Conservation (phyloP, 2,797 vertebrate genomes). For the Microctenopoma steveboyesi region DNA sequence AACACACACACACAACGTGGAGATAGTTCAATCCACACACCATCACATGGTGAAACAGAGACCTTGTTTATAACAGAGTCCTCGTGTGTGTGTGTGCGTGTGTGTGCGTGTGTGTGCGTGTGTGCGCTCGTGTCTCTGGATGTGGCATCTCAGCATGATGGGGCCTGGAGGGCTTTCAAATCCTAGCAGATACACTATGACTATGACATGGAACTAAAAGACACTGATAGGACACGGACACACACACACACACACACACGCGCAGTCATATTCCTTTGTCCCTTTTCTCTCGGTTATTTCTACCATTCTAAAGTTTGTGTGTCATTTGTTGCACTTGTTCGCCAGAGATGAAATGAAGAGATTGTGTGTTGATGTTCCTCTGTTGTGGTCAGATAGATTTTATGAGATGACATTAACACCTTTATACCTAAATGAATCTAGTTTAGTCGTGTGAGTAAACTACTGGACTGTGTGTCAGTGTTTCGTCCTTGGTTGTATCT, state of each 20-base stretch:
- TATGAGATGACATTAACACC: too few species aligned
- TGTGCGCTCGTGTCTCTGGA: neutral
- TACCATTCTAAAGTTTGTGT: neutral
- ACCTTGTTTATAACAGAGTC: too few species aligned
- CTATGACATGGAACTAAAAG: conserved; percentile 31
- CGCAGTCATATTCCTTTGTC: neutral
- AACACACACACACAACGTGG: neutral
- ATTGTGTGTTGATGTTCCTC: too few species aligned
- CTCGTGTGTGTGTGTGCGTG: too few species aligned
- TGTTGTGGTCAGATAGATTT: too few species aligned
- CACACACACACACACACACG: neutral
- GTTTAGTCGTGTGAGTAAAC: too few species aligned
- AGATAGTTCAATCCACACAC: too few species aligned
- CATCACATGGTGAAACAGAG: too few species aligned
- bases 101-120: conserved; percentile 11
- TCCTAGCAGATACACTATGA: conserved; percentile 20
- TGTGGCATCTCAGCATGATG: conserved; percentile 24
- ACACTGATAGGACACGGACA: conserved; percentile 2
- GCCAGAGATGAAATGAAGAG: too few species aligned
- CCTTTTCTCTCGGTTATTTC: neutral
- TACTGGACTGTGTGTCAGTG: too few species aligned
- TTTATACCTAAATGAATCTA: too few species aligned
- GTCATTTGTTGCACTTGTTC: neutral
- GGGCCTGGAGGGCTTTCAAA: conserved; percentile 40
- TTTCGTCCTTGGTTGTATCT: too few species aligned